phyloP scores from a whole-genome alignment of 2,797 vertebrate species.

The Myripristis murdjan region DNA sequence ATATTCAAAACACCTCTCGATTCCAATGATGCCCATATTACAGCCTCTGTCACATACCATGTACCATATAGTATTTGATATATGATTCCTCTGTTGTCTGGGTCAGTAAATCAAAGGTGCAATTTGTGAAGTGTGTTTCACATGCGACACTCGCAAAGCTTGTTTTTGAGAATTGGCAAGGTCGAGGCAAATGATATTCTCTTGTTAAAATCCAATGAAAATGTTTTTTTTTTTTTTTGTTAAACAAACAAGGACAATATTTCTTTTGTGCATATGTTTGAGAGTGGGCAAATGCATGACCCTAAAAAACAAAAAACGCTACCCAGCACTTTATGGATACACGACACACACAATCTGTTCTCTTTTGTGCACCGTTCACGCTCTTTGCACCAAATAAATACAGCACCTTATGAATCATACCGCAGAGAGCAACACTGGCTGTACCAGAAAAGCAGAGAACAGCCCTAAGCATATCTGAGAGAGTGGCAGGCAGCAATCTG shows the following conservation, averaged over 20 bases:
- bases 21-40: conserved; percentile 15
- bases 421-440: conserved; percentile 63
- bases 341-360: conserved; percentile 79
- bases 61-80: conserved; percentile 20
- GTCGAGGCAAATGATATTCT: not conserved
- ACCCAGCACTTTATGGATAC: conserved; percentile 68
- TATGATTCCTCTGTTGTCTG: not conserved
- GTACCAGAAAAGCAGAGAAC: conserved; percentile 63
- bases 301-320: conserved; percentile 65
- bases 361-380: conserved; percentile 79
- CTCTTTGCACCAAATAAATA: conserved; percentile 84
- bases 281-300: conserved; percentile 55
- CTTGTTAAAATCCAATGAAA: conserved; percentile 21
- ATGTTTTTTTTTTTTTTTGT: conserved; percentile 29
- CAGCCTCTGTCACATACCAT: conserved; percentile 18
- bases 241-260: conserved; percentile 14
- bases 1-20: conserved; percentile 37
- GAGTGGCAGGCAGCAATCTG: conserved; percentile 80
- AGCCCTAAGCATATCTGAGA: conserved; percentile 66
- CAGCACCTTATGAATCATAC: conserved; percentile 82
- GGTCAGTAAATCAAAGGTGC: not conserved
- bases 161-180: conserved; percentile 1
- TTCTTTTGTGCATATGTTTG: conserved; percentile 32
- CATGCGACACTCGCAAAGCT: not conserved
- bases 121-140: conserved; percentile 14